These are phyloP conservation scores for Odocoileus virginianus DNA, from an alignment of 2,113 vertebrate genomes.

Conservation along the genomic window DNA sequence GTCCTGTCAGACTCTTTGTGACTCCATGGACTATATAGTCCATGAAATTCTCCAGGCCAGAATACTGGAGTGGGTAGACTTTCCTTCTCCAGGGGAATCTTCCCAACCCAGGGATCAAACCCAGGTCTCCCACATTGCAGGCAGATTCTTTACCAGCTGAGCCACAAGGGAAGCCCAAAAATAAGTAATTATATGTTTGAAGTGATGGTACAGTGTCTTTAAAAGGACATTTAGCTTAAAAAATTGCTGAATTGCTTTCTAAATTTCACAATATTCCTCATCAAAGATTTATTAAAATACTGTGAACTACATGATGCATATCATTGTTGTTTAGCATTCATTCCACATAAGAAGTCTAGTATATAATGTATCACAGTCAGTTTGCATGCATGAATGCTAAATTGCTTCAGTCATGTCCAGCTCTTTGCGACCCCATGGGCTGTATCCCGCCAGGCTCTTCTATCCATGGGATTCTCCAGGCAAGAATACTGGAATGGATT, in stretches of 20 bases:
- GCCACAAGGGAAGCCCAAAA: neutral
- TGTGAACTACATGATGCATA: neutral
- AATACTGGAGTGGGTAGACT: neutral
- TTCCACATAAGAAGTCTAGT: neutral
- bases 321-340: neutral
- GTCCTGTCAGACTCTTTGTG: neutral
- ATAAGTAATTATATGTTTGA: neutral
- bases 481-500: neutral
- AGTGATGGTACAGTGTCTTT: neutral
- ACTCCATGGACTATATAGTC: neutral
- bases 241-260: neutral
- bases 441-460: neutral
- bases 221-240: neutral
- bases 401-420: neutral
- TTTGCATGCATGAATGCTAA: neutral
- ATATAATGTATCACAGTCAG: neutral
- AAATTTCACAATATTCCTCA: neutral
- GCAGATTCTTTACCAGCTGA: neutral
- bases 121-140: neutral
- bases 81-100: neutral
- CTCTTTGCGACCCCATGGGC: neutral
- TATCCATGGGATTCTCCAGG: neutral
- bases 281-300: neutral
- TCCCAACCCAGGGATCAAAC: neutral
- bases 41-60: neutral